phyloP scores from a whole-genome alignment of 2,797 vertebrate species.

The Cercopithecus diana region DNA sequence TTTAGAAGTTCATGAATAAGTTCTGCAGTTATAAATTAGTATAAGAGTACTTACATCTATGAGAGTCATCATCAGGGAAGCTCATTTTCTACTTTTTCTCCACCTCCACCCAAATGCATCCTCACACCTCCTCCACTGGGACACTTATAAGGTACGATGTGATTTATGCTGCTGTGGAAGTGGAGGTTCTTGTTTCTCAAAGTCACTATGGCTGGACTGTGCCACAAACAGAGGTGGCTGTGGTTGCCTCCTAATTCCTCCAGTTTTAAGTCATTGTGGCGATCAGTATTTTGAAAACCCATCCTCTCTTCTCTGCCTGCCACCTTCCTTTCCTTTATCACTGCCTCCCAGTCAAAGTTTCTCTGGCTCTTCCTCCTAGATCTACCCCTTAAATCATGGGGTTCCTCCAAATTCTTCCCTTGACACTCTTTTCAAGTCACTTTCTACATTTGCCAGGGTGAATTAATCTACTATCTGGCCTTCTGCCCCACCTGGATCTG shows the following conservation, averaged over 20 bases:
- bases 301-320: background rate
- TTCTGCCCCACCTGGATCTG: background rate
- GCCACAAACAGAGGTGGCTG: background rate
- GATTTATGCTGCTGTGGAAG: background rate
- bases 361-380: background rate
- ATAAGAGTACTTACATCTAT: background rate
- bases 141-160: rapidly evolving
- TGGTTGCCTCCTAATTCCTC: background rate
- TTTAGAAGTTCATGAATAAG: constrained; percentile 43
- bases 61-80: background rate
- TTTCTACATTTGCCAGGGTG: background rate
- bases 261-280: background rate
- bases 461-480: background rate
- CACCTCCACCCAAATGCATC: background rate
- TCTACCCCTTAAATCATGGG: background rate
- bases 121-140: background rate
- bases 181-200: background rate
- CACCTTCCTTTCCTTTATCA: background rate
- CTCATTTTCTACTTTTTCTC: background rate
- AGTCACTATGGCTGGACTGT: background rate
- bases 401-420: background rate
- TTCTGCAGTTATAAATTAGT: background rate
- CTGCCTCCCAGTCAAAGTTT: background rate
- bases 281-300: background rate
- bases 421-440: background rate